Evolutionary conservation across 2,888 invertebrate species (phyloP).

Genomic region (Apomyelois bistriatella): DNA sequence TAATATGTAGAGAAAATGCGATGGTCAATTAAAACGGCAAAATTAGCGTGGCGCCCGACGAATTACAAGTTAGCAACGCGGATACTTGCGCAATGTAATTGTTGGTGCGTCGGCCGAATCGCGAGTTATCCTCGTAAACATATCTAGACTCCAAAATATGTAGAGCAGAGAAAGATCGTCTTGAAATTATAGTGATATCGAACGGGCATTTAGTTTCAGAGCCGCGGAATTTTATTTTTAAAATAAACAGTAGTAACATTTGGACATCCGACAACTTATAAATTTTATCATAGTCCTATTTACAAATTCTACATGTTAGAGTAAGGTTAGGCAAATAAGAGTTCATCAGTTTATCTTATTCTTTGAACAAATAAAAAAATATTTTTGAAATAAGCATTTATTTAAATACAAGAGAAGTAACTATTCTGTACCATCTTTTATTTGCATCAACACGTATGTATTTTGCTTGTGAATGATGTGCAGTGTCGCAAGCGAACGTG

Average conservation of each 20-base stretch:
- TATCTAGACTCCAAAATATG: not conserved
- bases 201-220: no score
- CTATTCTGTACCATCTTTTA: not conserved
- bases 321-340: no score
- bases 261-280: no score
- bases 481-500: not conserved
- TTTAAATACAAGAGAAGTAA: not conserved
- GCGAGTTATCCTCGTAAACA: conserved; percentile 36
- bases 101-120: conserved; percentile 49
- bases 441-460: conserved; percentile 11
- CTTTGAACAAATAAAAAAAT: no score
- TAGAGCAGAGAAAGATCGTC: not conserved
- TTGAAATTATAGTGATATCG: no score
- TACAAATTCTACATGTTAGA: no score
- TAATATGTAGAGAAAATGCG: conserved; percentile 10
- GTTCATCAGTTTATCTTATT: no score
- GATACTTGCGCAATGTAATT: conserved; percentile 58
- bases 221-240: no score
- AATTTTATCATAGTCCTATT: no score
- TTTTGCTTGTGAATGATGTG: conserved; percentile 18
- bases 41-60: conserved; percentile 38
- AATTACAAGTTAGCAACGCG: conserved; percentile 44
- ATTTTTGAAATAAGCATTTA: no score
- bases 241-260: no score
- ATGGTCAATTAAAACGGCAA: conserved; percentile 56